Base-by-base conservation (phyloP, 64 coral and sea anemone species). In the Hydrozoanthus tunicans region DNA sequence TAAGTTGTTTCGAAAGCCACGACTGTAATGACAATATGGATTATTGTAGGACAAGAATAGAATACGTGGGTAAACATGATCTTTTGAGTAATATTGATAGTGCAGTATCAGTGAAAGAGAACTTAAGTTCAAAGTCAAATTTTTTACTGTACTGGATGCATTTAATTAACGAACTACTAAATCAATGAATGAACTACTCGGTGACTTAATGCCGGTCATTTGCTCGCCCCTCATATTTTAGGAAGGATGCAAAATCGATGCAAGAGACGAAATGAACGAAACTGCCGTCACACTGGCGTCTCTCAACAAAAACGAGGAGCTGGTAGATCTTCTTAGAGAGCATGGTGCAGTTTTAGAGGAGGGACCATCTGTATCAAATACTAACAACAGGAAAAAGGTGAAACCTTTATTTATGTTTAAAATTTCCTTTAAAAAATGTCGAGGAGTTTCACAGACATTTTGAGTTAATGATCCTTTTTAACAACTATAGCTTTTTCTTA, bases 211-310 rank as follows among this genome's bases (percentile, higher is more conserved):
- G 5, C 9, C 71, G 0, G 23, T 74, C 10, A 51, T 79, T 69
- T 68, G 5, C 53, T 23, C 17, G 9, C 27, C 26, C 7, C 67
- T 26, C 12, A 12, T 52, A 5, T 64, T 68, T 66, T 64, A 83
- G 81, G 81, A 83, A 7, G 81, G 81, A 14, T 83, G 63, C n/a
- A 54, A 9, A 61, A 64, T 83, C 17, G 12, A 83, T 83, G 81
- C 81, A 27, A 13, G 62, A 51, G 67, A 54, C 6, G 43, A 54
- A 53, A 64, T 83, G 43, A 83, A 83, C 62, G 61, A 83, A 62
- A 83, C 81, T 83, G 81, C 81, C 53, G 63, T 53, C 51, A 83
- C 32, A 14, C 13, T 83, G 81, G 81, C 81, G 13, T 67, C 5
- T 68, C 81, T 83, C 6, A 83, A 83, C 67, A 51, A 62, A 3